Percentiles rank a stretch among this genome's conserved stretches.
These are phyloP conservation scores for Glareola pratincola DNA, from an alignment of 2,113 vertebrate species.

Conservation along the genomic window DNA sequence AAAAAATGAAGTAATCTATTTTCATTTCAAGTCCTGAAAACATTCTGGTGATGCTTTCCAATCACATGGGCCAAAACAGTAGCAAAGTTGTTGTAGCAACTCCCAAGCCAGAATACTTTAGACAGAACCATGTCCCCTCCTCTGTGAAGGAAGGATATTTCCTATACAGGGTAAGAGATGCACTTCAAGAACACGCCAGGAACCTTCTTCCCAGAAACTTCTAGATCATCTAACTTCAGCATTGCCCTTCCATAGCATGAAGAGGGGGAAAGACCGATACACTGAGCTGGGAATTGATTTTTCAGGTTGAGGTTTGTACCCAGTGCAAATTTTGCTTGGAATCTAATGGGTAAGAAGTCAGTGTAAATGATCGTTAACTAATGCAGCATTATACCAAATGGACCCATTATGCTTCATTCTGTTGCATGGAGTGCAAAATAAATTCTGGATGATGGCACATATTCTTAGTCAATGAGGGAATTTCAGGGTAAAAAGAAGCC, in stretches of 20 bases:
- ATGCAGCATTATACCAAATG: slow-evolving; percentile 6
- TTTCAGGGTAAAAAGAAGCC: background rate
- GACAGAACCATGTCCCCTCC: background rate
- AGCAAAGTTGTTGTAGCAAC: background rate
- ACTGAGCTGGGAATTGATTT: background rate
- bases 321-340: background rate
- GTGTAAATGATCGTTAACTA: slow-evolving; percentile 2
- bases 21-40: background rate
- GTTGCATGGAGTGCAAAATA: slow-evolving; percentile 25
- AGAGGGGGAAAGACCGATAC: background rate
- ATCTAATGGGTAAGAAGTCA: slow-evolving; percentile 31
- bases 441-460: slow-evolving; percentile 27
- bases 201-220: background rate
- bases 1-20: background rate
- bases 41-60: background rate
- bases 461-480: slow-evolving; percentile 5
- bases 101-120: background rate
- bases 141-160: background rate
- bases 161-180: background rate
- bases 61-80: too few species aligned
- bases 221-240: background rate
- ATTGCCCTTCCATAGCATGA: background rate
- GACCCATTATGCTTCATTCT: background rate
- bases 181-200: rapidly evolving
- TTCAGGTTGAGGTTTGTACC: background rate